Conservation (phyloP, 2,888 invertebrate genomes). For the Chironomus riparius region DNA sequence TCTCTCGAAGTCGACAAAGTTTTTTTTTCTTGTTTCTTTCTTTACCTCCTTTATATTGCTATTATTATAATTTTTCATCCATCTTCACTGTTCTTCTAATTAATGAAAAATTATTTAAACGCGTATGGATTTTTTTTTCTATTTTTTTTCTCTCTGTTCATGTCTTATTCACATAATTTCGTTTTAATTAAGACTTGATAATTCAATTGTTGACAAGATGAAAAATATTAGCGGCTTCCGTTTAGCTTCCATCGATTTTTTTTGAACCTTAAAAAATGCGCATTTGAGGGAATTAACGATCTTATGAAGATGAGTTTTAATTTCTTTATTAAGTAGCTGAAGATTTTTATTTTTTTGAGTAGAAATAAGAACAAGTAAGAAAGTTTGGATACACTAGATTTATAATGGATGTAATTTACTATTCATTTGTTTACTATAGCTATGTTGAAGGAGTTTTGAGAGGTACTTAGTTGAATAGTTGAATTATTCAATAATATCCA, state of each 20-base stretch:
- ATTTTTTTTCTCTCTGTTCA: not conserved
- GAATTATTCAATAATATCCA: too few relatives aligned
- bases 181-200: slow-evolving; percentile 27
- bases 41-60: not conserved
- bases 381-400: not conserved
- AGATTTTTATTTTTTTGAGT: too few relatives aligned
- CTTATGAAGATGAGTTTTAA: not conserved
- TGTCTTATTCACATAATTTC: slow-evolving; percentile 23
- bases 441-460: too few relatives aligned
- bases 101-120: slow-evolving; percentile 19
- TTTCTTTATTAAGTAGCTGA: not conserved
- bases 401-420: too few relatives aligned
- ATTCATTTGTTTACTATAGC: too few relatives aligned
- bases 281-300: not conserved
- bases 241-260: slow-evolving; percentile 13
- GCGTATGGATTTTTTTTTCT: not conserved
- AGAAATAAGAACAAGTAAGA: not conserved
- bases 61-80: not conserved
- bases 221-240: slow-evolving; percentile 27
- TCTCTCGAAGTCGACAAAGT: not conserved
- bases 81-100: slow-evolving; percentile 16
- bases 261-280: not conserved
- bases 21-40: not conserved
- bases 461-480: too few relatives aligned
- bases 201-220: slow-evolving; percentile 27